These are phyloP conservation scores for Monochamus saltuarius DNA, from an alignment of 1,140 invertebrate species.

Conservation along the genomic window DNA sequence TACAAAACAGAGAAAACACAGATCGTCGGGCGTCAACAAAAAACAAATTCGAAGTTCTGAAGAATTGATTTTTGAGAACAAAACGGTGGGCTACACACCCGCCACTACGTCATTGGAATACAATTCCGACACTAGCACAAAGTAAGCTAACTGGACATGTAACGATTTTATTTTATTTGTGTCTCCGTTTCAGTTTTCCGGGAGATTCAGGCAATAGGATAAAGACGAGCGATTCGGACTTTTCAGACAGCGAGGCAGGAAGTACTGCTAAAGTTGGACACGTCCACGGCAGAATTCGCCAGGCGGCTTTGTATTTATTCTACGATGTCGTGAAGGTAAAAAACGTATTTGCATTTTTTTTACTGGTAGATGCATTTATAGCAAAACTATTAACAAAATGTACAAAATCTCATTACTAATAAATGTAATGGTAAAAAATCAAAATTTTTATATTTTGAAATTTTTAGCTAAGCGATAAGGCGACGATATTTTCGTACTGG, in stretches of 20 bases:
- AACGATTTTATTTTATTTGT: conserved; percentile 21
- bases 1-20: conserved; percentile 47
- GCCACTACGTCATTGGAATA: conserved; percentile 33
- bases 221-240: conserved; percentile 59
- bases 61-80: conserved; percentile 31
- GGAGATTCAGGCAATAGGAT: not conserved
- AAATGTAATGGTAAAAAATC: too few species aligned
- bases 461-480: conserved; percentile 55
- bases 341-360: too few species aligned
- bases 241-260: conserved; percentile 54
- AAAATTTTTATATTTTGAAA: too few species aligned
- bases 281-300: conserved; percentile 54
- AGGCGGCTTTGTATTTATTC: conserved; percentile 56
- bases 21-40: conserved; percentile 34
- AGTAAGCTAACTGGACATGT: conserved; percentile 11
- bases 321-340: conserved; percentile 50
- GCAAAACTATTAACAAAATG: too few species aligned
- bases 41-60: conserved; percentile 38
- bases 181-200: not conserved
- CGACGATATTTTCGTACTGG: conserved; percentile 72
- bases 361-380: too few species aligned
- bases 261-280: conserved; percentile 39
- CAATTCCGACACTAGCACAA: conserved; percentile 20
- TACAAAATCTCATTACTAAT: too few species aligned
- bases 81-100: conserved; percentile 14